phyloP scores from a whole-genome alignment of 2,113 vertebrate species.

The Hippocampus guttulatus region DNA sequence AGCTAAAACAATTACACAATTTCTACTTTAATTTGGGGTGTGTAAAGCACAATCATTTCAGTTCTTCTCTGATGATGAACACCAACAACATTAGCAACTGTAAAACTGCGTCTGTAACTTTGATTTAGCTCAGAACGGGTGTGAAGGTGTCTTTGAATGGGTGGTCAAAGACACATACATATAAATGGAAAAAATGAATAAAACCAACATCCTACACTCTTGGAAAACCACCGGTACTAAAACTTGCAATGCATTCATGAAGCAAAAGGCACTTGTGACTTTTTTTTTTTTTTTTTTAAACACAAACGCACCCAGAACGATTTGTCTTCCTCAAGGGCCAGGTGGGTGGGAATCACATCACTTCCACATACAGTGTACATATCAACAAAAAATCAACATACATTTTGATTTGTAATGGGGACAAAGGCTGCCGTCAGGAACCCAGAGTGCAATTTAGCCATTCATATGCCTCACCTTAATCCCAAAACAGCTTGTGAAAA shows the following conservation, averaged over 20 bases:
- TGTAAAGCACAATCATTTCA: not conserved
- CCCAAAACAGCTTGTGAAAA: not conserved
- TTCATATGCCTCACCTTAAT: not conserved
- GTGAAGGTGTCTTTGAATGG: not conserved
- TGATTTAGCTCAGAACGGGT: conserved; percentile 16
- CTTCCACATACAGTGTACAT: too few species aligned
- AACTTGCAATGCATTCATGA: conserved; percentile 14
- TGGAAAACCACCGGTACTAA: conserved; percentile 12
- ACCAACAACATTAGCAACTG: not conserved
- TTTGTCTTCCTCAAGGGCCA: not conserved
- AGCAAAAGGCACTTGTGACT: conserved; percentile 43
- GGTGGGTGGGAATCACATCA: not conserved
- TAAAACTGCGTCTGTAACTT: conserved; percentile 19
- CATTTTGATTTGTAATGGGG: conserved; percentile 9
- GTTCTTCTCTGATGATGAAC: not conserved
- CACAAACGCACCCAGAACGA: conserved; percentile 8
- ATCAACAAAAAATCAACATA: not conserved
- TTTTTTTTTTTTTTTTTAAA: too few species aligned
- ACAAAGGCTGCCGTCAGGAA: conserved; percentile 9
- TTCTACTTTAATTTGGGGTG: not conserved
- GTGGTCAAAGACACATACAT: too few species aligned
- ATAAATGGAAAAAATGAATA: not conserved
- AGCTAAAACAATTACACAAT: not conserved
- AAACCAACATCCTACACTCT: conserved; percentile 10
- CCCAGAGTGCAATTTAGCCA: not conserved